Evolutionary conservation across 2,888 invertebrate genomes (phyloP).

Genomic region (Andricus curvator): DNA sequence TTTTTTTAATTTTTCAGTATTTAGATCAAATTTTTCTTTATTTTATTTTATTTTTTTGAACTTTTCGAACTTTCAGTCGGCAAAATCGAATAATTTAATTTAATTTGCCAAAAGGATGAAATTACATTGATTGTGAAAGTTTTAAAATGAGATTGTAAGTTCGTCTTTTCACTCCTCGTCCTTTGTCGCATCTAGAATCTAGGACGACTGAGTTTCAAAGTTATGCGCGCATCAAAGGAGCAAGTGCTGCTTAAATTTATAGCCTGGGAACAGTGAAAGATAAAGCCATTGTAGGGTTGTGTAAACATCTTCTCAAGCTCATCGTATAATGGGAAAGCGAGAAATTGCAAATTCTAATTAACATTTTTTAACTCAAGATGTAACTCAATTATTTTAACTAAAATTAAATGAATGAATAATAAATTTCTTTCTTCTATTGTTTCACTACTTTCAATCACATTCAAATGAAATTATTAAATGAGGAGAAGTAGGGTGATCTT

Average conservation of each 20-base stretch:
- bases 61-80: no score
- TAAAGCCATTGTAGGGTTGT: conserved; percentile 9
- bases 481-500: no score
- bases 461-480: not conserved
- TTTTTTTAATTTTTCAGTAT: no score
- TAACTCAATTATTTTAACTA: not conserved
- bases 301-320: not conserved
- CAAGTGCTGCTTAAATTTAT: conserved; percentile 37
- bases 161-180: no score
- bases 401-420: not conserved
- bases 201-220: conserved; percentile 32
- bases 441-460: not conserved
- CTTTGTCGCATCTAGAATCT: conserved; percentile 20
- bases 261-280: conserved; percentile 4
- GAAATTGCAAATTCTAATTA: not conserved
- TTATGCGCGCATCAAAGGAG: conserved; percentile 38
- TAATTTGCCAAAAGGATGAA: no score
- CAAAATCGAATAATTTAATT: no score
- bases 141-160: no score
- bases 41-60: no score
- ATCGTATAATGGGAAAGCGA: not conserved
- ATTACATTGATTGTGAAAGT: no score
- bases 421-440: not conserved
- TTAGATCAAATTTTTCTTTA: no score
- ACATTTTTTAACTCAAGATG: not conserved